Evolutionary conservation across 2,797 vertebrate species (phyloP).

Genomic region (Sternotherus odoratus): DNA sequence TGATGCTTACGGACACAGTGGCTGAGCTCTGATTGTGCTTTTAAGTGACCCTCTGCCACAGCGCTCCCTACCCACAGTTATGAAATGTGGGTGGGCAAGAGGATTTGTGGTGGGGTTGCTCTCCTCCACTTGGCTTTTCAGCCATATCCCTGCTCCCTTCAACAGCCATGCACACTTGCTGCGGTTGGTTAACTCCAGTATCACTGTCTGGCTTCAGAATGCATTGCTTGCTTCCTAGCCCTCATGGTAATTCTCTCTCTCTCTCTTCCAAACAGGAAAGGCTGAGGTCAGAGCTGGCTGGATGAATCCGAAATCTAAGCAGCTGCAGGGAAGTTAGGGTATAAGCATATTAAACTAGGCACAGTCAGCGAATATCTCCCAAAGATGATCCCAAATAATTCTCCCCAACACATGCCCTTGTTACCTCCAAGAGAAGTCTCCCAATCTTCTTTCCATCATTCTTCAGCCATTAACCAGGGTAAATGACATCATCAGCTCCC

Average conservation of each 20-base stretch:
- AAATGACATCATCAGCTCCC: background rate
- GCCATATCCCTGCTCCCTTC: background rate
- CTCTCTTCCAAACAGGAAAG: background rate
- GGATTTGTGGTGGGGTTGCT: background rate
- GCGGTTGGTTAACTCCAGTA: background rate
- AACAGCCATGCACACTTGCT: background rate
- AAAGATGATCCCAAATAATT: background rate
- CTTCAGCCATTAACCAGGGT: background rate
- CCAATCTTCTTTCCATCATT: background rate
- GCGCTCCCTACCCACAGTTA: background rate
- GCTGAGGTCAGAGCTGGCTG: background rate
- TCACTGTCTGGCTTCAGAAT: background rate
- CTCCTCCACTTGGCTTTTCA: background rate
- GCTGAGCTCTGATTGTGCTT: background rate
- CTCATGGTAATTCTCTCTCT: background rate
- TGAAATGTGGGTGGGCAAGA: background rate
- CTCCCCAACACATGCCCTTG: background rate
- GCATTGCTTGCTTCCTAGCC: background rate
- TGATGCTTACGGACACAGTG: background rate
- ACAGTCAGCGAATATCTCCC: background rate
- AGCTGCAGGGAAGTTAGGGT: background rate
- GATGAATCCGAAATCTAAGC: background rate
- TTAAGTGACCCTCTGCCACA: background rate
- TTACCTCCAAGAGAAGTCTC: background rate
- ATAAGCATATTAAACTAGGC: background rate